A percentile compares a stretch with the other conserved stretches of the same genome.
Conservation (phyloP, 2,797 vertebrate genomes). For the Oryzias dopingdopingensis region DNA sequence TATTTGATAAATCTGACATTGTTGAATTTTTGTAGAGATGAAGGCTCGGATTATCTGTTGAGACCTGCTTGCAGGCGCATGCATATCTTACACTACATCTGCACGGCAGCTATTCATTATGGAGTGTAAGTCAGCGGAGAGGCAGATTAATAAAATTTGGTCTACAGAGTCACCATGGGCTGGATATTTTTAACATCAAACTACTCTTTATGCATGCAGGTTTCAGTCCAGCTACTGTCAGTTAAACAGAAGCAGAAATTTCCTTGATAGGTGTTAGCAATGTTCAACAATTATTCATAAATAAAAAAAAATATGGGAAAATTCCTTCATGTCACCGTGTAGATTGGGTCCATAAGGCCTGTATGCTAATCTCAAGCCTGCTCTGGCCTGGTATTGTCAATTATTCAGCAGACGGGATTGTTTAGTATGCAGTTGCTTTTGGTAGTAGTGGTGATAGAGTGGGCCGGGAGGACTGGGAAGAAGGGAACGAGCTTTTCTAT, state of each 20-base stretch:
- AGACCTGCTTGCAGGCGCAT: constrained; percentile 18
- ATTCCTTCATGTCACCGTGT: constrained; percentile 57
- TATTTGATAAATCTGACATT: constrained; percentile 35
- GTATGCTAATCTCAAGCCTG: constrained; percentile 75
- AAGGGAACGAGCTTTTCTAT: constrained; percentile 41
- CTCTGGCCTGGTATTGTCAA: constrained; percentile 73
- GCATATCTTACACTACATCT: constrained; percentile 7
- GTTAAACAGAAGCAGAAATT: background rate
- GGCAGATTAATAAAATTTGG: background rate
- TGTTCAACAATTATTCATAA: constrained; percentile 23
- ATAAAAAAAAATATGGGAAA: constrained; percentile 43
- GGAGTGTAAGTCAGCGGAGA: constrained; percentile 6
- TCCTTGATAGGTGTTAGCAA: constrained; percentile 11
- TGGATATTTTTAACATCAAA: constrained; percentile 12
- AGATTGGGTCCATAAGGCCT: constrained; percentile 77
- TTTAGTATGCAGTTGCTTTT: constrained; percentile 80
- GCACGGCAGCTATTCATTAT: constrained; percentile 16
- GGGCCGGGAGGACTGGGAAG: constrained; percentile 51
- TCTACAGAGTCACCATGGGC: background rate
- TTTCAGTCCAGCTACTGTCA: background rate
- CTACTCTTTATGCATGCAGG: background rate
- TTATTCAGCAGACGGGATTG: constrained; percentile 82
- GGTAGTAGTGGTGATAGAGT: constrained; percentile 60
- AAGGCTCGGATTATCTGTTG: constrained; percentile 16
- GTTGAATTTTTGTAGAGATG: constrained; percentile 42